Base-by-base conservation (phyloP, 2,113 vertebrate genomes). In the Chionodraco myersi region DNA sequence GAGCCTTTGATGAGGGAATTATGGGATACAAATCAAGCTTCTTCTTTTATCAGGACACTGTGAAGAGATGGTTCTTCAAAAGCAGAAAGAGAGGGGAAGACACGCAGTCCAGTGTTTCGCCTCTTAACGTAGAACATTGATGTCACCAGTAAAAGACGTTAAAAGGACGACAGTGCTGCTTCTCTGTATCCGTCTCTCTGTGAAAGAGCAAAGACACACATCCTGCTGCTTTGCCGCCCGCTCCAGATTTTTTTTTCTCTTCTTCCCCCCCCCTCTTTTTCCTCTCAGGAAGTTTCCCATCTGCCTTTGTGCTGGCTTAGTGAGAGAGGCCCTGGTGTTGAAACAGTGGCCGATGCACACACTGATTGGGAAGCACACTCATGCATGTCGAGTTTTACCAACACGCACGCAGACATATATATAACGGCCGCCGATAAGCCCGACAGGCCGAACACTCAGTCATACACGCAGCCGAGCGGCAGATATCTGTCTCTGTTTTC, bases 201-300 rank as follows among this genome's bases (percentile, higher is more conserved):
- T 91, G 78, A 84, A 86, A 86, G 83, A 90, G 80, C 62, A 91
- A 90, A 94, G 92, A 92, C 91, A 77, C 71, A 91, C 93, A 92
- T 94, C 93, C 94, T 93, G 93, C 91, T 86, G 88, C 89, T 90
- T 89, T 89, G 88, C 86, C 86, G 84, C 84, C 36, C 66, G 77
- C 80, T 93, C 88, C 79, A 88, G 80, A 90, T 83, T 84, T 77
- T 60, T 57, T 23, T 12, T 58, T 23, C 12, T 18, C 7, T 41
- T 41, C 36, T 41, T 41, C 36, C 4, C 4, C 36, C 9, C 23
- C 77, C 86, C 68, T 77, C 89, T 94, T 77, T 88, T 94, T 94
- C 92, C 94, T 94, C 89, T 93, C 91, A 94, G 94, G 94, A 95
- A 95, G 92, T 92, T 89, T 89, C 91, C 91, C 90, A 92, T 94